Conservation (phyloP, 2,113 vertebrate species). For the Tetrax tetrax region DNA sequence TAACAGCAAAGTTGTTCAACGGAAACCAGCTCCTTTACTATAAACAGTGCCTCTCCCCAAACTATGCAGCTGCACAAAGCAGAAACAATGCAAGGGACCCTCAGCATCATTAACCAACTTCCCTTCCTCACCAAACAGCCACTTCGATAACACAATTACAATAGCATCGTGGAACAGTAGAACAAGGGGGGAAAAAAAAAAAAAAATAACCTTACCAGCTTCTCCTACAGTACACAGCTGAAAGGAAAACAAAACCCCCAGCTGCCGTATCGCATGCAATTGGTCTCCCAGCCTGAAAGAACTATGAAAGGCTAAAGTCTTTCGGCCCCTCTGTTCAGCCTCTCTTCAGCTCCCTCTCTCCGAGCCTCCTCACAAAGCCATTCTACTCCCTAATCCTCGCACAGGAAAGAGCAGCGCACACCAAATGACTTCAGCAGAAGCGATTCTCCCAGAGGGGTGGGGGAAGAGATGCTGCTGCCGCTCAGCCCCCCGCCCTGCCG, state of each 20-base stretch:
- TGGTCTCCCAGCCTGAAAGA: conserved; percentile 66
- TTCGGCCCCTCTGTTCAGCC: conserved; percentile 62
- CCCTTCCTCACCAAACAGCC: conserved; percentile 45
- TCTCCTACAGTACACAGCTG: conserved; percentile 66
- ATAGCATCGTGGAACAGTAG: conserved; percentile 57
- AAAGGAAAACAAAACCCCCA: conserved; percentile 66
- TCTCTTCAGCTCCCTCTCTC: conserved; percentile 72
- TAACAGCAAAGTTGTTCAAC: not conserved
- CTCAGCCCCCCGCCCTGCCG: not conserved
- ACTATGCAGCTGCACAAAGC: conserved; percentile 51
- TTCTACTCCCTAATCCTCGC: conserved; percentile 77
- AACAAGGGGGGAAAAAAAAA: not conserved
- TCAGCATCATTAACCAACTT: conserved; percentile 64
- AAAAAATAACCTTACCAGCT: conserved; percentile 76
- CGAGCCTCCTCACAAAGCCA: conserved; percentile 78
- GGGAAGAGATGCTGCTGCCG: conserved; percentile 20
- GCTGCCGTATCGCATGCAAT: conserved; percentile 65
- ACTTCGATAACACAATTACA: conserved; percentile 52
- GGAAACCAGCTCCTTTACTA: conserved; percentile 26
- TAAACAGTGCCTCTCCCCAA: conserved; percentile 43
- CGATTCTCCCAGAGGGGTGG: conserved; percentile 40
- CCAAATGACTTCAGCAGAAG: conserved; percentile 74
- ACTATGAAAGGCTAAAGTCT: conserved; percentile 68
- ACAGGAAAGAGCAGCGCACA: conserved; percentile 64
- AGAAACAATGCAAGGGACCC: conserved; percentile 66